phyloP scores from a whole-genome alignment of 2,888 invertebrate species.

The Cheilosia pagana region DNA sequence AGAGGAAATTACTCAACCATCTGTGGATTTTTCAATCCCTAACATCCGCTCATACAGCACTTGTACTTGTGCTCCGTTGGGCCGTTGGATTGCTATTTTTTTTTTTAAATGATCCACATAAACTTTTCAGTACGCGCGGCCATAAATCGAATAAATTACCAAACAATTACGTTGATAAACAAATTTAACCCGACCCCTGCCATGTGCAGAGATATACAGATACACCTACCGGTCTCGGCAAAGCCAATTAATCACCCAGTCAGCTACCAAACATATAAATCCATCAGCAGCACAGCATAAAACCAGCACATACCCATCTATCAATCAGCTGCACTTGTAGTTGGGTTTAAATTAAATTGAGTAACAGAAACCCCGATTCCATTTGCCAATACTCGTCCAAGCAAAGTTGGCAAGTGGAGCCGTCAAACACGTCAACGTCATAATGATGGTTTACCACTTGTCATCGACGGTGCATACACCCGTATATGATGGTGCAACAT shows the following conservation, averaged over 20 bases:
- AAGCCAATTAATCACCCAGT: conserved; percentile 63
- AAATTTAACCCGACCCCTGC: conserved; percentile 41
- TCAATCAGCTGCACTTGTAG: conserved; percentile 56
- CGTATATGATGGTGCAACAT: conserved; percentile 34
- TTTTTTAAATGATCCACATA: conserved; percentile 11
- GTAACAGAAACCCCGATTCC: neutral
- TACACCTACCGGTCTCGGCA: conserved; percentile 4
- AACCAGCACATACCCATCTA: conserved; percentile 32
- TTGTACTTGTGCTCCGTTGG: neutral
- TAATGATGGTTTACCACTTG: conserved; percentile 20
- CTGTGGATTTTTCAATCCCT: too few relatives aligned
- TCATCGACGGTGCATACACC: neutral
- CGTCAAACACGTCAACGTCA: conserved; percentile 25
- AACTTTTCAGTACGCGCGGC: conserved; percentile 27
- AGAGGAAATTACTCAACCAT: too few relatives aligned
- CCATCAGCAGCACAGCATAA: conserved; percentile 49
- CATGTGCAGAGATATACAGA: conserved; percentile 1
- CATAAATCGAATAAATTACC: conserved; percentile 44
- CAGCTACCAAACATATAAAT: conserved; percentile 66
- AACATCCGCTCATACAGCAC: neutral
- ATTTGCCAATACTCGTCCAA: conserved; percentile 17
- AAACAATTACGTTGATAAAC: conserved; percentile 55
- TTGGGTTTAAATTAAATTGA: conserved; percentile 16
- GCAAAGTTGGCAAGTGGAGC: conserved; percentile 39
- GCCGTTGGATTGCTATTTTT: neutral